Base-by-base conservation (phyloP, 2,888 invertebrate genomes). In the Trimorus sp. region DNA sequence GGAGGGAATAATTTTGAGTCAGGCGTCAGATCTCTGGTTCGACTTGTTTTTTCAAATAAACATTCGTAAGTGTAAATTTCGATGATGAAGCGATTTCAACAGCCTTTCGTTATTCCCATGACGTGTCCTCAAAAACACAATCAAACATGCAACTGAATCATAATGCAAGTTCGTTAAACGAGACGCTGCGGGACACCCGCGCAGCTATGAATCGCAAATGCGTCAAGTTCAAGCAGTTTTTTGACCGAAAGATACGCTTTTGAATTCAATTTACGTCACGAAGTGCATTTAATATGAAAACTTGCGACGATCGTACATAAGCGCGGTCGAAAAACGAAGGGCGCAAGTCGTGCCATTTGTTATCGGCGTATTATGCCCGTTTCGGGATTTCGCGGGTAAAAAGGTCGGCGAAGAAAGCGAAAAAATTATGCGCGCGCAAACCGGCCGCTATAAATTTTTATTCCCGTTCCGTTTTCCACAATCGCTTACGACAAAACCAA, bases 161-260 rank as follows among this genome's bases (percentile, higher is more conserved):
- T 53, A 53, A 74, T 66, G 66, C 11, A 75, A 66, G 66, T 66
- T 75, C 60, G 66, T 56, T 15, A 8, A 40, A 14, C 59, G 59
- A 68, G 53, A 53, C 60, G 68, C 54, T 76, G 62, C 62, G 14
- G 62, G 63, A 76, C 62, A 49, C 48, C 49, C 12, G 37, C 11
- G 12, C 12, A 54, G 48, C 68, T 76, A 77, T 78, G 77, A 77
- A 77, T 70, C 71, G 49, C 70, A 70, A 70, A 78, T 70, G 53
- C 56, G 42, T 58, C 75, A 78, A 70, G 70, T 65, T 45, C 45
- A 11, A 51, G 77, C 66, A 60, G 60, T 66, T 71, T 78, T 78
- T 78, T 65, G 42, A 36, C 51, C 48, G 53, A 66, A 71, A 66
- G 78, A 71, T 71, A 78, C 45, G 66, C 71, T 66, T 78, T 66